Conservation (phyloP, 2,888 invertebrate genomes). For the Euplagia quadripunctaria region DNA sequence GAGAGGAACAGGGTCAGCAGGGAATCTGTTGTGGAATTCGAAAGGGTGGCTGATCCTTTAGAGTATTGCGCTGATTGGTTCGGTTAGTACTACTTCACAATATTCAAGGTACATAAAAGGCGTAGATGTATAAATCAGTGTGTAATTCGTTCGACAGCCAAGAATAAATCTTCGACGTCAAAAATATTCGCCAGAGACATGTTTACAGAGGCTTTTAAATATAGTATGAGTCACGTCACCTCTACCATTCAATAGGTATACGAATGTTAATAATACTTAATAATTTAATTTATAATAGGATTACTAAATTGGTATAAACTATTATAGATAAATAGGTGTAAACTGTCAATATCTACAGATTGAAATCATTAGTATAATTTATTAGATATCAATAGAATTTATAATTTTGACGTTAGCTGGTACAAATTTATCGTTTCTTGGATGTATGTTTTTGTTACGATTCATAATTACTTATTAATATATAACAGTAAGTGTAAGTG, state of each 20-base stretch:
- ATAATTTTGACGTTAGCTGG: not conserved
- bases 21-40: conserved; percentile 82
- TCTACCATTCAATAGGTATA: no score
- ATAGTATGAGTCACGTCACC: no score
- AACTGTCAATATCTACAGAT: not conserved
- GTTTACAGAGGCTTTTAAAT: no score
- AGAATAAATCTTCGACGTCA: no score
- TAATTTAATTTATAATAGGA: not conserved
- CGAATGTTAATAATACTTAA: no score
- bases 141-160: no score
- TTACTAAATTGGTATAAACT: not conserved
- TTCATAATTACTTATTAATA: no score
- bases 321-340: not conserved
- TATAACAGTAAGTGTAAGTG: no score
- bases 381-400: not conserved
- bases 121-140: no score
- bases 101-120: not conserved
- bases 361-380: not conserved
- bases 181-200: no score
- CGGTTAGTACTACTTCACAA: conserved; percentile 63
- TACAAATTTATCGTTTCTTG: not conserved
- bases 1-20: conserved; percentile 78
- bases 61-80: conserved; percentile 83
- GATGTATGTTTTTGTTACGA: not conserved
- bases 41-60: conserved; percentile 75